These are phyloP conservation scores for Vipera latastei DNA, from an alignment of 2,797 vertebrate species.

Conservation along the genomic window DNA sequence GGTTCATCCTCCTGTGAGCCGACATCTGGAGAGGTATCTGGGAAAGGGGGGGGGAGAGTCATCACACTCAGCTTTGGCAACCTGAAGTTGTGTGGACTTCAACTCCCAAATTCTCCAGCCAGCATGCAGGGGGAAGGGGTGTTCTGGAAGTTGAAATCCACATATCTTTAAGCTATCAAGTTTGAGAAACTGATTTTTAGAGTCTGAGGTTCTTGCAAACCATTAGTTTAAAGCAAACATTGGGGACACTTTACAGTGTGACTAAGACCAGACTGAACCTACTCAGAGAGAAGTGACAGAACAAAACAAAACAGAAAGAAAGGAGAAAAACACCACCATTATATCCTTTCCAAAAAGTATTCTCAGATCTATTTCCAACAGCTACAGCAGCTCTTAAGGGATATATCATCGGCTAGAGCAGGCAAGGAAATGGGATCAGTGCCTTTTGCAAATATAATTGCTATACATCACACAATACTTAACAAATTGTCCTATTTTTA, in stretches of 20 bases:
- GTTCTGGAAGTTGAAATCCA: not conserved
- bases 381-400: slow-evolving; percentile 9
- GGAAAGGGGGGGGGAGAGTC: no score
- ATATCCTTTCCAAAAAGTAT: not conserved
- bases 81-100: not conserved
- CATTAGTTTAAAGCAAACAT: slow-evolving; percentile 69
- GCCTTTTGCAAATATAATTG: not conserved
- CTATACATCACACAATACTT: not conserved
- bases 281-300: slow-evolving; percentile 52
- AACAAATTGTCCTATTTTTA: not conserved
- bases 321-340: not conserved
- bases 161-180: not conserved
- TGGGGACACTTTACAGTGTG: slow-evolving; percentile 63
- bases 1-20: no score
- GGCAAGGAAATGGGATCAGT: not conserved
- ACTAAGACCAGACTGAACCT: slow-evolving; percentile 52
- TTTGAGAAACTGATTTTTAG: slow-evolving; percentile 45
- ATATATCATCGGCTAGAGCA: not conserved
- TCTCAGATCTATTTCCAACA: slow-evolving; percentile 16
- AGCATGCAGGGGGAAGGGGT: not conserved
- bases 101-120: not conserved
- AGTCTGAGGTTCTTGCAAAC: slow-evolving; percentile 69
- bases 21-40: not conserved
- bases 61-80: not conserved
- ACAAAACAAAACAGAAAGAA: slow-evolving; percentile 42